phyloP scores from a whole-genome alignment of 2,797 vertebrate genomes.

The Amblyopsis hoosieri region DNA sequence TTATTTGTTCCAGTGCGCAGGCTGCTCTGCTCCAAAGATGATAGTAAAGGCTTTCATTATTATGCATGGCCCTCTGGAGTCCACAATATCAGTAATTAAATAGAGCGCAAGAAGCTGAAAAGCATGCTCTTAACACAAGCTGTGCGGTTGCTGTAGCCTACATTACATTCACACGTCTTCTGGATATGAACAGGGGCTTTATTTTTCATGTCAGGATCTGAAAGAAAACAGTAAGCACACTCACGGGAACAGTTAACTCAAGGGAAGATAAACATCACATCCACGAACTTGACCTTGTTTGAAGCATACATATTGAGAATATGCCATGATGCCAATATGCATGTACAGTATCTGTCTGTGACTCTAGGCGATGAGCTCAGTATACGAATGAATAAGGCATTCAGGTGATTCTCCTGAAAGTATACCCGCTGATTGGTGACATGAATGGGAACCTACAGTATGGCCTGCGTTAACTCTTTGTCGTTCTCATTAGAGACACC shows the following conservation, averaged over 20 bases:
- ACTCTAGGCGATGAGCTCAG: conserved; percentile 30
- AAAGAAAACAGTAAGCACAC: conserved; percentile 35
- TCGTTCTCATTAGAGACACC: conserved; percentile 23
- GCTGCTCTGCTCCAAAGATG: conserved; percentile 47
- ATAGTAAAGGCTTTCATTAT: conserved; percentile 62
- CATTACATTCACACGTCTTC: conserved; percentile 46
- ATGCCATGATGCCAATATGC: conserved; percentile 38
- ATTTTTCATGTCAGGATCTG: conserved; percentile 44
- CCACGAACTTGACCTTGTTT: conserved; percentile 51
- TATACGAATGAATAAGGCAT: conserved; percentile 47
- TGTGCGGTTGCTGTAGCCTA: conserved; percentile 24
- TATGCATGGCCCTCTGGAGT: conserved; percentile 54
- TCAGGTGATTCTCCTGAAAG: conserved; percentile 43
- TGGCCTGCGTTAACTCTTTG: conserved; percentile 18
- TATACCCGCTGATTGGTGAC: conserved; percentile 44
- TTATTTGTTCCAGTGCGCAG: conserved; percentile 48
- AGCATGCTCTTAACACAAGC: conserved; percentile 36
- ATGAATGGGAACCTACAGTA: conserved; percentile 28
- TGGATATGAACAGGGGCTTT: conserved; percentile 28
- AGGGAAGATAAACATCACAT: conserved; percentile 55
- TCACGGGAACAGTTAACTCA: conserved; percentile 57
- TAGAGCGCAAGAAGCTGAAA: conserved; percentile 39
- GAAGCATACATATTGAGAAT: conserved; percentile 31
- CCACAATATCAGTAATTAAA: conserved; percentile 70
- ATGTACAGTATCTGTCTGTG: conserved; percentile 8